These are phyloP conservation scores for Stegastes partitus DNA, from an alignment of 2,113 vertebrate species.

Conservation along the genomic window DNA sequence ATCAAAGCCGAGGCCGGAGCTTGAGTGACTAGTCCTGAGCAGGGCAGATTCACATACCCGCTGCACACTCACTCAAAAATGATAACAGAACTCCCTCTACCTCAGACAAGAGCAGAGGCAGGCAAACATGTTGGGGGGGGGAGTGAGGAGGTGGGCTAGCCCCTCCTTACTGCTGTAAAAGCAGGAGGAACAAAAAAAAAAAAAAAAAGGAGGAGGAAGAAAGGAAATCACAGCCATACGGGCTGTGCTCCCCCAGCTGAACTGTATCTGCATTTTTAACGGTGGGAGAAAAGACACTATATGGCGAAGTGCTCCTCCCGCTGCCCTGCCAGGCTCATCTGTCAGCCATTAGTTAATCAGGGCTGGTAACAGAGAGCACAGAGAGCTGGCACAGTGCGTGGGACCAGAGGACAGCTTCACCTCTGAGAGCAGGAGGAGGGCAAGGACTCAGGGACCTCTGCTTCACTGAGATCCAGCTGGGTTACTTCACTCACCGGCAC, in stretches of 20 bases:
- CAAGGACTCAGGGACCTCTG: slow-evolving; percentile 59
- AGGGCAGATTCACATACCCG: slow-evolving; percentile 64
- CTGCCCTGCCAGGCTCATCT: slow-evolving; percentile 69
- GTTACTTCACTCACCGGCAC: slow-evolving; percentile 61
- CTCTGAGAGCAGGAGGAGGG: slow-evolving; percentile 63
- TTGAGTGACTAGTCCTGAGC: slow-evolving; percentile 63
- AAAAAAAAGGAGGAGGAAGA: slow-evolving; percentile 59
- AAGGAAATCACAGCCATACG: slow-evolving; percentile 80
- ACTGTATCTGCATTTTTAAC: slow-evolving; percentile 55
- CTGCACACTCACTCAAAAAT: slow-evolving; percentile 50
- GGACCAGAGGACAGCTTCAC: slow-evolving; percentile 55
- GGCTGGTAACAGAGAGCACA: slow-evolving; percentile 56
- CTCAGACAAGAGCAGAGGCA: slow-evolving; percentile 68
- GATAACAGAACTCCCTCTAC: slow-evolving; percentile 69
- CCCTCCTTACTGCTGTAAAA: slow-evolving; percentile 74
- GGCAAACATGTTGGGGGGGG: slow-evolving; percentile 53
- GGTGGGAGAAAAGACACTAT: slow-evolving; percentile 62
- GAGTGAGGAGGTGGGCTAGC: slow-evolving; percentile 50
- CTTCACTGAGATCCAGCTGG: slow-evolving; percentile 54
- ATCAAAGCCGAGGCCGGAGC: slow-evolving; percentile 79
- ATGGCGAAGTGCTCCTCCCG: slow-evolving; percentile 59
- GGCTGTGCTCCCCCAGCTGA: slow-evolving; percentile 60
- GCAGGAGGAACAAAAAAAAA: slow-evolving; percentile 57
- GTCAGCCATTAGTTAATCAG: slow-evolving; percentile 72
- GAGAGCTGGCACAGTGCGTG: slow-evolving; percentile 54